A percentile compares a stretch with the other conserved stretches of the same genome.
Evolutionary conservation across 2,797 vertebrate species (phyloP).

Genomic region (Aplochiton taeniatus): DNA sequence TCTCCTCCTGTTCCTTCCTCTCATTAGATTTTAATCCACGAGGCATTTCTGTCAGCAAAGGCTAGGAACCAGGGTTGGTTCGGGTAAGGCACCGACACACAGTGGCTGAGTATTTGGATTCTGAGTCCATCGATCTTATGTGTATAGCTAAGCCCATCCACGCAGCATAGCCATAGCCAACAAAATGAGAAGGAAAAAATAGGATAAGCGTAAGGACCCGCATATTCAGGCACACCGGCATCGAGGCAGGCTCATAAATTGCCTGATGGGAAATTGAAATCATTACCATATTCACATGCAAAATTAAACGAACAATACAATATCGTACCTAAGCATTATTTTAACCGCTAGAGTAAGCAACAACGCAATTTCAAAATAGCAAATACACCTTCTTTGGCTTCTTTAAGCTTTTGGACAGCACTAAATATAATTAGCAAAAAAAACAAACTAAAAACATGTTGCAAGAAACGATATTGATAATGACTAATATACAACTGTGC

Average conservation of each 20-base stretch:
- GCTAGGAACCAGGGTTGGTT: slow-evolving; percentile 18
- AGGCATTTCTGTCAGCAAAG: slow-evolving; percentile 56
- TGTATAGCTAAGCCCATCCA: slow-evolving; percentile 37
- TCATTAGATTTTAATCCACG: slow-evolving; percentile 71
- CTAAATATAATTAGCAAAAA: not conserved
- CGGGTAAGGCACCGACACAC: slow-evolving; percentile 15
- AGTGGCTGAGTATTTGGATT: slow-evolving; percentile 17
- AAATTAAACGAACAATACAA: not conserved
- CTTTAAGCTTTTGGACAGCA: not conserved
- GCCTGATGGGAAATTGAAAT: slow-evolving; percentile 66
- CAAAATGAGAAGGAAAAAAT: slow-evolving; percentile 38
- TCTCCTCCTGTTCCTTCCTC: slow-evolving; percentile 39
- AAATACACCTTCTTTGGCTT: too few relatives aligned
- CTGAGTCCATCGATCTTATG: slow-evolving; percentile 3
- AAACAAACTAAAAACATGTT: not conserved
- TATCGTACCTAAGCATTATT: too few relatives aligned
- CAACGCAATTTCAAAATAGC: too few relatives aligned
- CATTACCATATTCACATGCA: not conserved
- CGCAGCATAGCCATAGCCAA: slow-evolving; percentile 64
- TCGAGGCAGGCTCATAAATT: slow-evolving; percentile 56
- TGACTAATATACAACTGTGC: too few relatives aligned
- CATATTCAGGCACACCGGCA: slow-evolving; percentile 57
- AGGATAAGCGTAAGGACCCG: slow-evolving; percentile 57
- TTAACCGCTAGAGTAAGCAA: too few relatives aligned
- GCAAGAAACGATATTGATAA: too few relatives aligned